Evolutionary conservation across 2,113 vertebrate species (phyloP).

Genomic region (Phalacrocorax carbo): DNA sequence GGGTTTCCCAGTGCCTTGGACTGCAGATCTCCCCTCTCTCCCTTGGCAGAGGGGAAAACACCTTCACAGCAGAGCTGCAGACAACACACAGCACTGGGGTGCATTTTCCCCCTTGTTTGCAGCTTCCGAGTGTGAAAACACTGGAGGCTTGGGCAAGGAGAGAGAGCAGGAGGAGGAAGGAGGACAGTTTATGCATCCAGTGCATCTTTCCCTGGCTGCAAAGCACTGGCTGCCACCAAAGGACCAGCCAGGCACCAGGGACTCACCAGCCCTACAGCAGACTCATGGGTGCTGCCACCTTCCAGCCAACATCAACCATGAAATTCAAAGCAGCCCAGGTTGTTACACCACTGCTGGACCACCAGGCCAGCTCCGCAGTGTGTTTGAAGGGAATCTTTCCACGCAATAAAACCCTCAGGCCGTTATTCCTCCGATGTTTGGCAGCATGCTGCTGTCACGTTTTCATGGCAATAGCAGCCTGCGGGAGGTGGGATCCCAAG

Average conservation of each 20-base stretch:
- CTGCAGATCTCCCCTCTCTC: rapidly evolving
- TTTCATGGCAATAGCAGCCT: conserved; percentile 36
- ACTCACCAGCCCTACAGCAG: neutral
- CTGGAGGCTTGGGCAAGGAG: neutral
- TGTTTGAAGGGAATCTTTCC: conserved; percentile 26
- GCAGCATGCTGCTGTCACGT: neutral
- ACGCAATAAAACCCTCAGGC: conserved; percentile 23
- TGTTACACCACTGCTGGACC: neutral
- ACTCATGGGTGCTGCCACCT: rapidly evolving
- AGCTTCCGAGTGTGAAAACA: neutral
- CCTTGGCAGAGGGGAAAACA: neutral
- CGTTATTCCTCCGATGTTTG: neutral
- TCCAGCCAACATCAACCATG: neutral
- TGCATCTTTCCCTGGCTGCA: neutral
- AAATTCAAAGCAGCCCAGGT: conserved; percentile 14
- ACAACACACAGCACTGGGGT: rapidly evolving
- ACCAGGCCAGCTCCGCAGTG: neutral
- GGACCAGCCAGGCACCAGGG: neutral
- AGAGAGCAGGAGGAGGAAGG: neutral
- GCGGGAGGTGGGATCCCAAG: conserved; percentile 15
- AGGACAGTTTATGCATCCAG: neutral
- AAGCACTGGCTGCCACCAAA: neutral
- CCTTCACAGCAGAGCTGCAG: neutral
- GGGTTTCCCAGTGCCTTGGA: neutral
- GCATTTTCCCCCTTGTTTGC: neutral